phyloP scores from a whole-genome alignment of 2,888 invertebrate genomes.

The Orthonevra nobilis region DNA sequence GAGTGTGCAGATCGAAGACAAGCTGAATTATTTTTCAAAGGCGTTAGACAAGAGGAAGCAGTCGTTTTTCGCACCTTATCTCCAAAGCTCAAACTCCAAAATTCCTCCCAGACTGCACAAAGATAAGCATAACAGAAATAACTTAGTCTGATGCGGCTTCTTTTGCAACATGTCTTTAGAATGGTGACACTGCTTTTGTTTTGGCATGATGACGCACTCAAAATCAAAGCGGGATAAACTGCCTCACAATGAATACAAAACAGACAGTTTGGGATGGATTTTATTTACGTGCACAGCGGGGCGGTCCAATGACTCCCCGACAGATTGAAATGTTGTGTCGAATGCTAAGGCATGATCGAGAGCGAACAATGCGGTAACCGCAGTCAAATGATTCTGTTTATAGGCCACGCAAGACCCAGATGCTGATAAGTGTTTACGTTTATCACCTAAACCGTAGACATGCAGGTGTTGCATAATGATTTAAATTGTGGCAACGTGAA shows the following conservation, averaged over 20 bases:
- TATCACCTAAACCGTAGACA: conserved; percentile 56
- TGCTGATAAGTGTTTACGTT: conserved; percentile 54
- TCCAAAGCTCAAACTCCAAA: conserved; percentile 60
- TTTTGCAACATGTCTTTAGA: conserved; percentile 44
- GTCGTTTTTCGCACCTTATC: conserved; percentile 45
- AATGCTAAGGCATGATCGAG: conserved; percentile 2
- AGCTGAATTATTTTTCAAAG: conserved; percentile 30
- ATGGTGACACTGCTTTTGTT: conserved; percentile 13
- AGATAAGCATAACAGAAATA: conserved; percentile 60
- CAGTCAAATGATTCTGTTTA: conserved; percentile 22
- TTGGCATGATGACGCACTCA: conserved; percentile 42
- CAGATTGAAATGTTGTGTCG: too few species aligned
- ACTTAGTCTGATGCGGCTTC: conserved; percentile 50
- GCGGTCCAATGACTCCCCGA: too few species aligned
- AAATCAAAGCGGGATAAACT: conserved; percentile 55
- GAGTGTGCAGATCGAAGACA: conserved; percentile 16
- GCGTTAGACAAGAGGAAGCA: conserved; percentile 39
- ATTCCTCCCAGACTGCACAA: conserved; percentile 9
- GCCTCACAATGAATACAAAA: conserved; percentile 46
- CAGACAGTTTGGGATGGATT: conserved; percentile 53
- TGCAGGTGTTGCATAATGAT: conserved; percentile 48
- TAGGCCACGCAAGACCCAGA: conserved; percentile 29
- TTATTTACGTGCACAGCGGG: too few species aligned
- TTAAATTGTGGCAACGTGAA: conserved; percentile 13
- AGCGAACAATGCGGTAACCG: conserved; percentile 36